Evolutionary conservation across 2,113 vertebrate species (phyloP), one percentile per base, ranked within the genome.

Genomic region (Rhipidura dahli): DNA sequence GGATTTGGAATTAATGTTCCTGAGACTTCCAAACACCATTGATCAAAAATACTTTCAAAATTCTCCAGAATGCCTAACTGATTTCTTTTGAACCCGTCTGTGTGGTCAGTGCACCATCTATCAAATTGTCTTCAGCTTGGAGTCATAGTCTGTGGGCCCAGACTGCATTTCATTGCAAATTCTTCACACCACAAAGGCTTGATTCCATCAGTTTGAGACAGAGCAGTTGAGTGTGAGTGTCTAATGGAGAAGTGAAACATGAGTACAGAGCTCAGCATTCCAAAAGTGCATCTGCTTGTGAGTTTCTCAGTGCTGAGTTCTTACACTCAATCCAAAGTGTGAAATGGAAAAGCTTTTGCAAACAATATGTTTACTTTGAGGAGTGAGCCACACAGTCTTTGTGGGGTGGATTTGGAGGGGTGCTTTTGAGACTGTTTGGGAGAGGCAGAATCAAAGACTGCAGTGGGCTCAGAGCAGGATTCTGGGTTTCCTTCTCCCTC

Each of bases 1-100:
- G 80, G 73, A 80, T 83, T 80, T 85, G 80, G 86, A 92, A 91
- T 96, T 93, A 95, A 86, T 84, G 91, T 96, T 96, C 49, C 35
- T 51, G 33, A 93, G 88, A 53, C 90, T 95, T 97, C 92, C 95
- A 96, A 96, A 96, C 45, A 82, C 40, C 92, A 93, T 85, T 90
- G 96, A 96, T 95, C 90, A 95, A 93, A 96, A 95, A 89, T 79
- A 65, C 65, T 91, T 94, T 66, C 42, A 82, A 49, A 96, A 92
- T 75, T 90, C 82, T 95, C 76, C 73, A 73, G 60, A 84, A 81
- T 40, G 72, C 88, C 66, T 65, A 91, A 71, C 27, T 45, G 39
- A 73, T 94, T 96, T 84, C 82, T 93, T 96, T 94, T 94, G 82
- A 95, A 94, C 83, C 70, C 7, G 7, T 42, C 70, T 95, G 91